Evolutionary conservation across 92 coral and sea anemone genomes (phyloP).

Genomic region (Ricordea florida): DNA sequence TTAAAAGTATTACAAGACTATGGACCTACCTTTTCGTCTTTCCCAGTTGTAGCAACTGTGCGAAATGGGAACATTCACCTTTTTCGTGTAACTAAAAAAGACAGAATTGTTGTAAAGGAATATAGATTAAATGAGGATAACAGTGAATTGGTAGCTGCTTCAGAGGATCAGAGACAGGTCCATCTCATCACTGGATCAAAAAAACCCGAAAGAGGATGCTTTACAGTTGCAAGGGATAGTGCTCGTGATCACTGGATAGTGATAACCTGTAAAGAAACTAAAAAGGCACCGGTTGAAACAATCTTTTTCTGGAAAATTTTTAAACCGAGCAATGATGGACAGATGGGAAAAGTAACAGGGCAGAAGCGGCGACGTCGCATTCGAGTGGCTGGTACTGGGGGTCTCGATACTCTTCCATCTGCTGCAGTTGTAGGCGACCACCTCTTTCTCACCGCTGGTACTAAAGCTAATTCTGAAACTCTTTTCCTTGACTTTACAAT

Average conservation of each 20-base stretch:
- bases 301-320: neutral
- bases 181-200: neutral
- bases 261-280: neutral
- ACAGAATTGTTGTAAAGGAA: neutral
- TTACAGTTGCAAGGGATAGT: neutral
- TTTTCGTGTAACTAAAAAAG: neutral
- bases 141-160: neutral
- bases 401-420: constrained; percentile 1
- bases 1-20: neutral
- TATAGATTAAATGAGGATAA: neutral
- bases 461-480: neutral
- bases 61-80: neutral
- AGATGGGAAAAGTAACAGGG: neutral
- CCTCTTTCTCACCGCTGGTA: constrained; percentile 12
- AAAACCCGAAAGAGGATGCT: neutral
- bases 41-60: neutral
- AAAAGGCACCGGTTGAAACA: neutral
- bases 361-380: neutral
- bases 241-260: neutral
- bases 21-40: neutral
- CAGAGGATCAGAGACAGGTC: neutral
- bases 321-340: neutral
- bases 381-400: neutral
- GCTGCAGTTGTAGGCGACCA: constrained; percentile 1
- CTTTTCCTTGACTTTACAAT: constrained; percentile 3